Conservation (phyloP, 2,888 invertebrate genomes). For the Nudaria mundana region DNA sequence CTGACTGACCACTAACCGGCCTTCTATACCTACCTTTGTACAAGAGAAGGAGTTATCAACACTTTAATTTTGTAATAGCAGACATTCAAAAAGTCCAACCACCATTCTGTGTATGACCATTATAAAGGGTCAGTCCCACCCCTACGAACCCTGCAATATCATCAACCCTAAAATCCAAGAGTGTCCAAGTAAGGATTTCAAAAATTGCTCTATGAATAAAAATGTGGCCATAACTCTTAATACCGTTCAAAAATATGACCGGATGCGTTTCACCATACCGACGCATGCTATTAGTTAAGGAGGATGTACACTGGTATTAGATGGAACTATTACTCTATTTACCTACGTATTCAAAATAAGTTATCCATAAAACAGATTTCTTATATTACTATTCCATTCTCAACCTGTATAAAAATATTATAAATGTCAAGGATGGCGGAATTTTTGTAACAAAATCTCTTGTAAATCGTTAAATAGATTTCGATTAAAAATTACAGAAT, state of each 20-base stretch:
- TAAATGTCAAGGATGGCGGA: too few relatives aligned
- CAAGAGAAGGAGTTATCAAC: too few relatives aligned
- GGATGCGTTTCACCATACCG: conserved; percentile 60
- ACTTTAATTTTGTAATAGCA: conserved; percentile 19
- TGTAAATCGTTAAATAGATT: too few relatives aligned
- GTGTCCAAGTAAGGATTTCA: conserved; percentile 56
- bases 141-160: conserved; percentile 27
- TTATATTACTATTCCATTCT: too few relatives aligned
- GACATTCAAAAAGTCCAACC: conserved; percentile 21
- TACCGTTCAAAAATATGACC: conserved; percentile 65
- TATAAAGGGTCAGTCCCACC: conserved; percentile 33
- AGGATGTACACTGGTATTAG: not conserved
- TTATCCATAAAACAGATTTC: too few relatives aligned
- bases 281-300: conserved; percentile 42
- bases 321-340: too few relatives aligned
- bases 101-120: conserved; percentile 21
- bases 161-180: conserved; percentile 35
- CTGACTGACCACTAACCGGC: too few relatives aligned
- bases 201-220: conserved; percentile 76
- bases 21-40: not conserved
- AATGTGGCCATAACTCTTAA: conserved; percentile 73
- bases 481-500: too few relatives aligned
- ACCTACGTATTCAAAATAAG: too few relatives aligned
- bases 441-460: too few relatives aligned
- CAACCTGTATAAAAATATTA: too few relatives aligned